Base-by-base conservation (phyloP, 1,140 invertebrate genomes). In the Drosophila trapezifrons region DNA sequence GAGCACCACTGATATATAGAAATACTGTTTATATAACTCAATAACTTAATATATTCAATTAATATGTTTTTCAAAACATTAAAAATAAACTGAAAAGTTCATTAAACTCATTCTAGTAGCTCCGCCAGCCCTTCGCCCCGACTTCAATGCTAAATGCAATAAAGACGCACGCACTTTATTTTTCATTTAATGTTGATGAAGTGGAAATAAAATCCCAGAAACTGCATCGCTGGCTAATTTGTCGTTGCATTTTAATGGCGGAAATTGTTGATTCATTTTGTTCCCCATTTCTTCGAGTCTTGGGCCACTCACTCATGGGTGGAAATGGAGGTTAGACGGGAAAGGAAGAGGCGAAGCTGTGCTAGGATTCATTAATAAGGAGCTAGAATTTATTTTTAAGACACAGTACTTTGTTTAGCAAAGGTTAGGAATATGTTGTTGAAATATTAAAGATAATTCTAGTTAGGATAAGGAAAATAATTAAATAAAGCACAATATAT, bases 101-200 rank as follows among this genome's bases (percentile, higher is more conserved):
- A 79, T 69, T 52, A 65, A 45, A 45, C 18, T 12, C 5, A 22
- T 15, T 15, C 1, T 45, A 22, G 2, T 8, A 46, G 20, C 15
- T 32, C 10, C 12, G 15, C 27, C 42, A 32, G 18, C 37, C 37
- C 46, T 37, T 43, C 6, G 20, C 13, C 13, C 18, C 12, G 9
- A n/a, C 27, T 17, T 17, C 38, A n/a, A 56, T 35, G 29, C 25
- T 29, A 18, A 40, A 25, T 32, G 25, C 32, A 15, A 37, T 27
- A 22, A 18, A 47, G 43, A 29, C n/a, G 8, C 13, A 22, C 10
- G 13, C 22, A 46, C 25, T 57, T 27, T 18, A 32, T 37, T 65
- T 47, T 74, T 64, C 67, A 80, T 80, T 80, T 76, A 80, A 63
- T 76, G 80, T 77, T 80, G 66, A 84, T 84, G 77, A 85, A 85